A percentile compares a stretch with the other conserved stretches of the same genome.
phyloP scores from a whole-genome alignment of 2,888 invertebrate species.

The Nomada fabriciana region DNA sequence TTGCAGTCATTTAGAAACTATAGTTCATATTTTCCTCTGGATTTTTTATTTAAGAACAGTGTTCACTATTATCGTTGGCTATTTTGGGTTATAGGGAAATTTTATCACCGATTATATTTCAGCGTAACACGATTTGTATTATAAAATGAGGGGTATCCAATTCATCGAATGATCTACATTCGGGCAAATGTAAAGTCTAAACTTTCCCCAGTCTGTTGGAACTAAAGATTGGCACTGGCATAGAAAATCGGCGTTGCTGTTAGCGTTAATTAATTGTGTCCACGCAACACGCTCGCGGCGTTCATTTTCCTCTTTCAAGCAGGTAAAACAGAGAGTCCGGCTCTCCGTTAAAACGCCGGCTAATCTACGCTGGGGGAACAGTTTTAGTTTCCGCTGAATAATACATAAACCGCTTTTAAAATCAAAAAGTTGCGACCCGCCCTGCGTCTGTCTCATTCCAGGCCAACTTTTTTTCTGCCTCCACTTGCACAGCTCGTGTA shows the following conservation, averaged over 20 bases:
- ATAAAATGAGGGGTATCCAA: too few species aligned
- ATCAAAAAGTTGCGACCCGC: slow-evolving; percentile 67
- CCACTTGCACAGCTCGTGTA: slow-evolving; percentile 52
- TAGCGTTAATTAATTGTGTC: slow-evolving; percentile 60
- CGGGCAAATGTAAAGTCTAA: too few species aligned
- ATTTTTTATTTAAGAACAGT: background rate
- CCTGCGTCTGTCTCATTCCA: background rate
- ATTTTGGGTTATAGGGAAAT: too few species aligned
- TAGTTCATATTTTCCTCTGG: background rate
- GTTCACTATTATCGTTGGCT: too few species aligned
- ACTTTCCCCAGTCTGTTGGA: background rate
- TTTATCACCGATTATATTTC: too few species aligned
- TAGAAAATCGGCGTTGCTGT: slow-evolving; percentile 51
- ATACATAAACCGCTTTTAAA: slow-evolving; percentile 73
- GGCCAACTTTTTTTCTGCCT: slow-evolving; percentile 16
- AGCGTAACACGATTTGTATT: too few species aligned
- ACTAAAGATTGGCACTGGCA: background rate
- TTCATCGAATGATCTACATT: too few species aligned
- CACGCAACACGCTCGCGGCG: background rate
- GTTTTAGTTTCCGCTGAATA: slow-evolving; percentile 69
- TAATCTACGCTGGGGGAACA: slow-evolving; percentile 29
- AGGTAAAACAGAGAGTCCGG: slow-evolving; percentile 6
- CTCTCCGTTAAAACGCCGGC: slow-evolving; percentile 18
- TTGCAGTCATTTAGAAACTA: background rate
- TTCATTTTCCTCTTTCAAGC: slow-evolving; percentile 24